A percentile compares a stretch with the other conserved stretches of the same genome.
Conservation (phyloP, 2,888 invertebrate genomes). For the Cheilosia scutellata region DNA sequence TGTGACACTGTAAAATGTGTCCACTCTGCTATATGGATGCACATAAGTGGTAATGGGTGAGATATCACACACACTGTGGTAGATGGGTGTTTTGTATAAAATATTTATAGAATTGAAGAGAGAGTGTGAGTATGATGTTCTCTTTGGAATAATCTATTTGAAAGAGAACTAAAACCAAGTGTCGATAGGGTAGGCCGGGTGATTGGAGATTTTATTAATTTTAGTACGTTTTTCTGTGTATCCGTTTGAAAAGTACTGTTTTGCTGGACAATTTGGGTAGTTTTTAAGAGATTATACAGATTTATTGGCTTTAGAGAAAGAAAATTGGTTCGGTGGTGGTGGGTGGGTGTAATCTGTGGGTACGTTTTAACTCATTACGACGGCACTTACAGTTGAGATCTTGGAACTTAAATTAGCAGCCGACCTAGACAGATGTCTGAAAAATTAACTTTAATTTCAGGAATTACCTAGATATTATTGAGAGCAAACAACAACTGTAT, state of each 20-base stretch:
- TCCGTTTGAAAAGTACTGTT: too few species aligned
- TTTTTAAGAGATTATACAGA: neutral
- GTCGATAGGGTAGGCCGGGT: slow-evolving; percentile 68
- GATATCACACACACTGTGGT: slow-evolving; percentile 26
- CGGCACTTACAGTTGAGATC: too few species aligned
- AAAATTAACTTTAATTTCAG: too few species aligned
- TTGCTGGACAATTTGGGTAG: neutral
- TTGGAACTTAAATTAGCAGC: too few species aligned
- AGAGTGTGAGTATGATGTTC: neutral
- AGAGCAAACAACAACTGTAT: too few species aligned
- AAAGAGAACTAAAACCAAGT: slow-evolving; percentile 67
- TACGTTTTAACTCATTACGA: too few species aligned
- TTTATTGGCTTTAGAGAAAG: neutral
- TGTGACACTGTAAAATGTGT: slow-evolving; percentile 79
- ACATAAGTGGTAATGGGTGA: slow-evolving; percentile 50
- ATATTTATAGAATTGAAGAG: neutral
- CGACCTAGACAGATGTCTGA: too few species aligned
- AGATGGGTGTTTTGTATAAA: neutral
- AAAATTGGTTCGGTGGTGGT: too few species aligned
- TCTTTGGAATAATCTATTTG: neutral
- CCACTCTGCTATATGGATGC: slow-evolving; percentile 59
- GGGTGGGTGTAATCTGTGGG: too few species aligned
- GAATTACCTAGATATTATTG: too few species aligned
- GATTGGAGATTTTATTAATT: neutral
- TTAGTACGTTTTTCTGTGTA: neutral